phyloP scores from a whole-genome alignment of 2,797 vertebrate genomes.

The Hephaestus fuliginosus region DNA sequence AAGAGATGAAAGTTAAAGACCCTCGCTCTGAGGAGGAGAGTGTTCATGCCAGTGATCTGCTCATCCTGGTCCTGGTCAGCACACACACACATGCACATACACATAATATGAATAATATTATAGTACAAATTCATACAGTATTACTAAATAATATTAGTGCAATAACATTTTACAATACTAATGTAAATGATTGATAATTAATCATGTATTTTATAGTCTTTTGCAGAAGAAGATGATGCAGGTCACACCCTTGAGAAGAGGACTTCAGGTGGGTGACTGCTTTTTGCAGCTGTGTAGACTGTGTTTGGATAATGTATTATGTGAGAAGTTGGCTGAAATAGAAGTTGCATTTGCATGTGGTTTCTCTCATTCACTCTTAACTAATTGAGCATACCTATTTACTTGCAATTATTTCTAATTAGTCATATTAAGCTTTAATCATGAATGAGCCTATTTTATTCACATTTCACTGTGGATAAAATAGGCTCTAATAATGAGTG shows the following conservation, averaged over 20 bases:
- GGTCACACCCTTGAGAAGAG: constrained; percentile 46
- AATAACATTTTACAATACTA: neutral
- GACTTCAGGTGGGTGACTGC: constrained; percentile 59
- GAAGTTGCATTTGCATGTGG: neutral
- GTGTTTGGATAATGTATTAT: neutral
- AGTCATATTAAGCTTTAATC: neutral
- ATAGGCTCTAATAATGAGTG: neutral
- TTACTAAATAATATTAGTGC: neutral
- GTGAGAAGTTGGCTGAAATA: neutral
- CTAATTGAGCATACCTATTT: neutral
- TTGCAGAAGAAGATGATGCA: constrained; percentile 79
- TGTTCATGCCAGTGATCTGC: constrained; percentile 81
- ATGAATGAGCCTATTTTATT: neutral
- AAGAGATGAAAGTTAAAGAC: constrained; percentile 88
- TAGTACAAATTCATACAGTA: too few species aligned
- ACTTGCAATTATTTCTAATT: neutral
- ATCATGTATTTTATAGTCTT: constrained; percentile 78
- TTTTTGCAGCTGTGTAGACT: neutral
- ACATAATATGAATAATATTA: neutral
- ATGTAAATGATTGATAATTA: neutral
- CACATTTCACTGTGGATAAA: neutral
- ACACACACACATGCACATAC: neutral
- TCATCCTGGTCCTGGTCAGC: constrained; percentile 86
- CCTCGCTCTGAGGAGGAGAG: constrained; percentile 86
- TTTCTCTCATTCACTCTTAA: neutral